Evolutionary conservation across 2,888 invertebrate species (phyloP), one percentile per base, ranked within the genome.

Genomic region (Conistra vaccinii): DNA sequence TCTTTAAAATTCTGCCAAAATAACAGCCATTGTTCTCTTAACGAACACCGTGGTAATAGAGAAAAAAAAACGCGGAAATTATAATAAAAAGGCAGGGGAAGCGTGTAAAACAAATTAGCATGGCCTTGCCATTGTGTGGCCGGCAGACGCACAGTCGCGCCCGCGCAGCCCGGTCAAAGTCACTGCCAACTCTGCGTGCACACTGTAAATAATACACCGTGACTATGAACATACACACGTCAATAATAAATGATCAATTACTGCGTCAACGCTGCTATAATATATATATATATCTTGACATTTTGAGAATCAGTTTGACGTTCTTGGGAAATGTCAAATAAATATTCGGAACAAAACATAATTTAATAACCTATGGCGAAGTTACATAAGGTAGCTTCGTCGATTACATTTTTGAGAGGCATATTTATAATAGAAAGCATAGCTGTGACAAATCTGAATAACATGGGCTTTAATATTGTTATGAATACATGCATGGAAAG

Each of bases 41-140:
- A 68, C 57, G 63, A 72, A 75, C 48, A 65, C 58, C 53, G 70
- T 77, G 69, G 69, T 72, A 72, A 67, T 81, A 67, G 63, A 61
- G 32, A 63, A 71, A 83, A 71, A 83, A 88, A 88, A 85, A 83
- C 69, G 72, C 89, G 91, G 90, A 91, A 90, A 89, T 84, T 73
- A 80, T 69, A 84, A 74, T 73, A 78, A 84, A 77, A 87, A 80
- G 76, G 73, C 78, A 76, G 84, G 86, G 89, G 88, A 89, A 89
- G 84, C 89, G 90, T 88, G 89, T 89, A 85, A 84, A 88, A 86
- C 88, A 81, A 90, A 91, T 90, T 85, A 89, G 87, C 87, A 80
- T 87, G 91, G 85, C 94, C 93, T 94, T 91, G 94, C 88, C 88
- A 91, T 92, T 91, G 92, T 91, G 85, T 75, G 82, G 82, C 82